Percentiles rank a stretch among this genome's conserved stretches.
Conservation (phyloP, 2,113 vertebrate genomes). For the Nerophis lumbriciformis region DNA sequence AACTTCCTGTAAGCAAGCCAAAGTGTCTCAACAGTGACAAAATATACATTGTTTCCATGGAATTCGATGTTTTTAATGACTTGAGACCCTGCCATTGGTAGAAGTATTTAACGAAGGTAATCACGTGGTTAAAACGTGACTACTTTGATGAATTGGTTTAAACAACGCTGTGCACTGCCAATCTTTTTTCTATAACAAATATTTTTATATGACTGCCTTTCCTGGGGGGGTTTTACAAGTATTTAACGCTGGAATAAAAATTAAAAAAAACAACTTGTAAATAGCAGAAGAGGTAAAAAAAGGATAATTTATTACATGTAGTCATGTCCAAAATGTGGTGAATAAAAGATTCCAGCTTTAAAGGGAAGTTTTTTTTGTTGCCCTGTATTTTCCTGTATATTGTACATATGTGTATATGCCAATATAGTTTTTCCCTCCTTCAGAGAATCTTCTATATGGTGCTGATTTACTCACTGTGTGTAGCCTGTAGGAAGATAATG, state of each 20-base stretch:
- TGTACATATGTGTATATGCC: constrained; percentile 78
- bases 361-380: constrained; percentile 72
- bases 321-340: constrained; percentile 63
- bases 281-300: constrained; percentile 78
- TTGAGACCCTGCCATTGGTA: too few relatives aligned
- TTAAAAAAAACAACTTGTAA: constrained; percentile 71
- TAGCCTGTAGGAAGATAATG: constrained; percentile 76
- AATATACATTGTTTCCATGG: too few relatives aligned
- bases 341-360: constrained; percentile 75
- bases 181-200: constrained; percentile 61
- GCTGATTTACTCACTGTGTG: constrained; percentile 84
- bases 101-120: too few relatives aligned
- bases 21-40: too few relatives aligned
- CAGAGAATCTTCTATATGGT: constrained; percentile 78
- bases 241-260: constrained; percentile 85
- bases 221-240: constrained; percentile 70
- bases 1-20: too few relatives aligned
- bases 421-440: constrained; percentile 71
- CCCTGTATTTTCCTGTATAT: constrained; percentile 75
- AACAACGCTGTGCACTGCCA: constrained; percentile 84
- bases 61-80: too few relatives aligned
- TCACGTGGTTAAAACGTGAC: too few relatives aligned
- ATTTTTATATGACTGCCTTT: constrained; percentile 70
- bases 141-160: constrained; percentile 39
- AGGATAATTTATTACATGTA: constrained; percentile 87